Percentiles rank a stretch among this genome's conserved stretches.
phyloP scores from a whole-genome alignment of 2,113 vertebrate species.

The Perca schrenkii region DNA sequence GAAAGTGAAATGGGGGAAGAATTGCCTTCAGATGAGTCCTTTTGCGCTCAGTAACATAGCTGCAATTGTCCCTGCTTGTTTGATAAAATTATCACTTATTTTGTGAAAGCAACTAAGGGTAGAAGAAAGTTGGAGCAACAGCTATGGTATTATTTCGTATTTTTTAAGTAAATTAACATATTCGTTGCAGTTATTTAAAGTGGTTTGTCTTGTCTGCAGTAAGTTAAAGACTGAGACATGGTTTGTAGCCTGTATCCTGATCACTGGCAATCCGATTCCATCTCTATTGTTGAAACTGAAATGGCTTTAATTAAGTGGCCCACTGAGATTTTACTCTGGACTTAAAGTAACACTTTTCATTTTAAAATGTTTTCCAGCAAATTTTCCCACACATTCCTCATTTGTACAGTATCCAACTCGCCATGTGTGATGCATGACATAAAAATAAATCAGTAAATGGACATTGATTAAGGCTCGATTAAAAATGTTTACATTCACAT shows the following conservation, averaged over 20 bases:
- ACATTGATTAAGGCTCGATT: background rate
- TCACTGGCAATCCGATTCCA: slow-evolving; percentile 4
- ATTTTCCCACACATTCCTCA: slow-evolving; percentile 36
- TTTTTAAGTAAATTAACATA: background rate
- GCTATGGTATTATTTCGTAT: background rate
- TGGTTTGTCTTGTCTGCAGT: background rate
- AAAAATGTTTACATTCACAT: slow-evolving; percentile 8
- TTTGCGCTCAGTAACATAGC: background rate
- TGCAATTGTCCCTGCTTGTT: background rate
- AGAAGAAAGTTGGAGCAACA: background rate
- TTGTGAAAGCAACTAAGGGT: background rate
- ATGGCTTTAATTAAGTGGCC: slow-evolving; percentile 11
- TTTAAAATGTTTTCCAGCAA: slow-evolving; percentile 26
- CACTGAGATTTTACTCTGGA: slow-evolving; percentile 1
- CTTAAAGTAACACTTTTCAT: slow-evolving; percentile 15
- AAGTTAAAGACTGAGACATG: background rate
- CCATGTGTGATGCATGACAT: slow-evolving; percentile 1
- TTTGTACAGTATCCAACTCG: background rate
- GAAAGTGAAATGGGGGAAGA: background rate
- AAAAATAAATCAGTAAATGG: slow-evolving; percentile 2
- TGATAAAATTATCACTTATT: background rate
- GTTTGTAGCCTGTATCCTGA: slow-evolving; percentile 1
- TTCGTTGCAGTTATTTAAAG: background rate
- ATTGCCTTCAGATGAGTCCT: background rate
- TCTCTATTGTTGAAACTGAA: background rate